Evolutionary conservation across 2,888 invertebrate genomes (phyloP).

Genomic region (Philonicus albiceps): DNA sequence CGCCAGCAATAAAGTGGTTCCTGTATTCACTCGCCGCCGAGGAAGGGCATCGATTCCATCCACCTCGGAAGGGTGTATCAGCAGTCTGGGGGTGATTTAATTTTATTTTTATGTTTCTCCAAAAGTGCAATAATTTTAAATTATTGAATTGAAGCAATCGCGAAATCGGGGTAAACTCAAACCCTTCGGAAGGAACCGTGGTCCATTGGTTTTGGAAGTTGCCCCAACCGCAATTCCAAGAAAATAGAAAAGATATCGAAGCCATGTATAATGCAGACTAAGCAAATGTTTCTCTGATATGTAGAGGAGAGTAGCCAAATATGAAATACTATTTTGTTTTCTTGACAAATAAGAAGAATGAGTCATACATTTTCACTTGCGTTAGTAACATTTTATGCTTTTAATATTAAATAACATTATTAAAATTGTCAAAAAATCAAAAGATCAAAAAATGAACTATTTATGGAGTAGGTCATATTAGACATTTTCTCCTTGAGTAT

Average conservation of each 20-base stretch:
- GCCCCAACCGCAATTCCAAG: background rate
- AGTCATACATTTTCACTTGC: too few relatives aligned
- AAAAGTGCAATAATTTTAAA: constrained; percentile 53
- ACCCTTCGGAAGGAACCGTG: constrained; percentile 18
- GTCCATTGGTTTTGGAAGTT: constrained; percentile 8
- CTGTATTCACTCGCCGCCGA: background rate
- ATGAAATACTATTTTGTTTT: too few relatives aligned
- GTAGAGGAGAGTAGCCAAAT: too few relatives aligned
- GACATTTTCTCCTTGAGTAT: too few relatives aligned
- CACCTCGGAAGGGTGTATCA: constrained; percentile 48
- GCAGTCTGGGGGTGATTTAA: constrained; percentile 51
- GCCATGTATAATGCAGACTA: background rate
- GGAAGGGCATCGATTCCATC: constrained; percentile 1
- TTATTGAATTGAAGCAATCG: constrained; percentile 47
- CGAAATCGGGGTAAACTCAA: background rate
- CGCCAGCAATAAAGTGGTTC: constrained; percentile 46
- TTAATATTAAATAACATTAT: too few relatives aligned
- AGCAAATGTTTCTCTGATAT: background rate
- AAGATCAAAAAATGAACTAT: too few relatives aligned
- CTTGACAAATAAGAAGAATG: too few relatives aligned
- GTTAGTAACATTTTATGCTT: too few relatives aligned
- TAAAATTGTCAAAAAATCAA: too few relatives aligned
- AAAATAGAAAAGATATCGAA: background rate
- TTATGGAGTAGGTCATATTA: too few relatives aligned
- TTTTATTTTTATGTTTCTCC: constrained; percentile 53